Base-by-base conservation (phyloP, 2,797 vertebrate genomes). In the Cyclura pinguis region DNA sequence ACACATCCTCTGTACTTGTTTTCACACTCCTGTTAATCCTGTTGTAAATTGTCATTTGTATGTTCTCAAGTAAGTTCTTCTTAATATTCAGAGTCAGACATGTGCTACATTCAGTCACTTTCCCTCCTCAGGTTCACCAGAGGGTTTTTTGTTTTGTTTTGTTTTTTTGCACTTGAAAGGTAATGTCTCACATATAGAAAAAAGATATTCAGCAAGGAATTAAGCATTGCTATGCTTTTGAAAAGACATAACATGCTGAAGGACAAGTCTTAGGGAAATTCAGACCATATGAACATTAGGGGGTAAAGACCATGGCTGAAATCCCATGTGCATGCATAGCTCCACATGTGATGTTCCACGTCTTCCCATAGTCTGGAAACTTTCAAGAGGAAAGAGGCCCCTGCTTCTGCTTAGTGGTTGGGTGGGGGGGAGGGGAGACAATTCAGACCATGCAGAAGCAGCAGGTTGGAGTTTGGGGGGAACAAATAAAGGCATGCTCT, bases 11-110 rank as follows among this genome's bases (percentile, higher is more conserved):
- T 32, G 27, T 67, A 84, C 64, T 80, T 89, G 80, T 77, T 77
- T 77, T 69, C 47, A 80, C 76, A 77, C 76, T 85, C 50, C 62
- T 93, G 47, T 52, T 1, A 88, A 85, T 32, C 0, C 2, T 88
- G 89, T 91, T 84, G 78, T 85, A 92, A 85, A 73, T 85, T 18
- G 5, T 12, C 42, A 81, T 18, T 83, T 80, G 35, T 73, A 52
- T 82, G 62, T 89, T 50, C 55, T 62, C 74, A 18, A 87, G 42
- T 62, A 57, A 80, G 62, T 38, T 29, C 20, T 69, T 7, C 18
- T 52, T 8, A 92, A 85, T 80, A 59, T 85, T 32, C 62, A 73
- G 22, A 85, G 93, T 38, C 55, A 88, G 13, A 90, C 38, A 52
- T 55, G 72, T 2, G 52, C 77, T 85, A 69, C 47, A 20, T 84